These are phyloP conservation scores for Pseudomugil tenellus DNA, from an alignment of 2,797 vertebrate genomes.

Conservation along the genomic window DNA sequence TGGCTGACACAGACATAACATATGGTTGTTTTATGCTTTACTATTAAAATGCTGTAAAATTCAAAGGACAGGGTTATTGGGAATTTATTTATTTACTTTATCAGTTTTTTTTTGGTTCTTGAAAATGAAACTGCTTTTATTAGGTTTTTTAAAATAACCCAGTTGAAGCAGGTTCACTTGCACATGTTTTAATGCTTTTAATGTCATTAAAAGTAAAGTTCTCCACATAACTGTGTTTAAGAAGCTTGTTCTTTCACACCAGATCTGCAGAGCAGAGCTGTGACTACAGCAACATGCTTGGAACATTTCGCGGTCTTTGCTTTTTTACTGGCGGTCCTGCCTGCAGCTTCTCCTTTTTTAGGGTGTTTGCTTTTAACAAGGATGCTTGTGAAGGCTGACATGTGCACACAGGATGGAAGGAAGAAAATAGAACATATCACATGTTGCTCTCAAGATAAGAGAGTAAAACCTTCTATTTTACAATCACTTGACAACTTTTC, in stretches of 20 bases:
- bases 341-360: no score
- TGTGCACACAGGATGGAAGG: not conserved
- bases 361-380: slow-evolving; percentile 20
- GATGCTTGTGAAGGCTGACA: slow-evolving; percentile 10
- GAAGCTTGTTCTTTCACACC: slow-evolving; percentile 31
- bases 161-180: not conserved
- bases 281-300: slow-evolving; percentile 10
- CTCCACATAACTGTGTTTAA: slow-evolving; percentile 34
- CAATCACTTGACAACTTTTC: slow-evolving; percentile 10
- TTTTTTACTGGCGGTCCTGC: no score
- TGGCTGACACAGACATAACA: not conserved
- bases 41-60: not conserved
- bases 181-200: slow-evolving; percentile 11
- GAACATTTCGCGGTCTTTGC: slow-evolving; percentile 18
- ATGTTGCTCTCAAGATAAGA: slow-evolving; percentile 24
- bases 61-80: not conserved
- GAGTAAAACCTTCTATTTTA: slow-evolving; percentile 14
- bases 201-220: slow-evolving; percentile 24
- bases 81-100: not conserved
- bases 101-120: not conserved
- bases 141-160: not conserved
- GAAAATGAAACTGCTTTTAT: not conserved
- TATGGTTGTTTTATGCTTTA: no score
- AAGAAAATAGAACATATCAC: slow-evolving; percentile 28
- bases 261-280: slow-evolving; percentile 33